Evolutionary conservation across 2,797 vertebrate genomes (phyloP).

Genomic region (Arrhamphus sclerolepis): DNA sequence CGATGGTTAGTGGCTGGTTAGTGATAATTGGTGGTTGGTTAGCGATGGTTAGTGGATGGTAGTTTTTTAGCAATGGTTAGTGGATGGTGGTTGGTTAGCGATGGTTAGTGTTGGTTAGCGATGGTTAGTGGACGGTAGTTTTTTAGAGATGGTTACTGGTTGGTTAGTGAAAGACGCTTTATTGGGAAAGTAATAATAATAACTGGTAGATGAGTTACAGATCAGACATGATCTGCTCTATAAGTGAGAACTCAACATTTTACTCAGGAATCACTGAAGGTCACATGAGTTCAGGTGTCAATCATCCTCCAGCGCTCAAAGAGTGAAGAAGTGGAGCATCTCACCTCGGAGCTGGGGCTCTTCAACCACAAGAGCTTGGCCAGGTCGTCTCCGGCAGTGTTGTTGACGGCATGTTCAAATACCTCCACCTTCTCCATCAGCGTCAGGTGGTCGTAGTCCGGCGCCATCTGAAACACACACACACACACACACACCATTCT

Average conservation of each 20-base stretch:
- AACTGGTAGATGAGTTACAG: too few species aligned
- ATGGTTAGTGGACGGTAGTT: too few species aligned
- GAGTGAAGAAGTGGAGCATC: not conserved
- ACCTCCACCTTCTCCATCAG: slow-evolving; percentile 99
- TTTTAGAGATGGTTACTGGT: too few species aligned
- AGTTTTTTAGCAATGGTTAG: too few species aligned
- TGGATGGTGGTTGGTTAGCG: too few species aligned
- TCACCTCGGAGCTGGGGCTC: slow-evolving; percentile 95
- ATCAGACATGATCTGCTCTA: slow-evolving; percentile 4
- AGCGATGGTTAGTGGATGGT: too few species aligned
- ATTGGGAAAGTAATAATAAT: not conserved
- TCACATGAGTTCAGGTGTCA: slow-evolving; percentile 5
- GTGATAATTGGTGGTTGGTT: too few species aligned
- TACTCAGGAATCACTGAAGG: not conserved
- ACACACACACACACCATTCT: not conserved
- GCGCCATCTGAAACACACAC: slow-evolving; percentile 89
- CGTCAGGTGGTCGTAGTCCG: slow-evolving; percentile 97
- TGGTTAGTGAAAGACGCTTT: not conserved
- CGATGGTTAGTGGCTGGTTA: too few species aligned
- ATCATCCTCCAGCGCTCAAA: not conserved
- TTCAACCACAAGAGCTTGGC: slow-evolving; percentile 97
- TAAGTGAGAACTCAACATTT: slow-evolving; percentile 23
- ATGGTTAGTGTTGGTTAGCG: too few species aligned
- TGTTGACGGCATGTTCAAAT: slow-evolving; percentile 98
- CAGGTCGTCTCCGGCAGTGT: slow-evolving; percentile 96